phyloP scores from a whole-genome alignment of 2,113 vertebrate species.

The Thalassoma bifasciatum region DNA sequence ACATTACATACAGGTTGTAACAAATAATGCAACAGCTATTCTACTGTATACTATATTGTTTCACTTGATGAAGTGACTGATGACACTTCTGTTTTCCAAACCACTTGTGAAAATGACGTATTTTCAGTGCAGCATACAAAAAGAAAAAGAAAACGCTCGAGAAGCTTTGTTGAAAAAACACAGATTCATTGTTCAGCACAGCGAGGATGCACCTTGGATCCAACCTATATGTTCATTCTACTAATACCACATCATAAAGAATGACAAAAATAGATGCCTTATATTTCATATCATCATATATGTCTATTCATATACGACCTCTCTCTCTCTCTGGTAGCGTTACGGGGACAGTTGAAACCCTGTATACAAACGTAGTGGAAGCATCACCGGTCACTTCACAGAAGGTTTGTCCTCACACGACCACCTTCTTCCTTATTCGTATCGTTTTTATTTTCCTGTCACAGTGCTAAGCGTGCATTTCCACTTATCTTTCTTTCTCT shows the following conservation, averaged over 20 bases:
- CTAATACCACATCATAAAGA: slow-evolving; percentile 37
- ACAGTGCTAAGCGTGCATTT: slow-evolving; percentile 71
- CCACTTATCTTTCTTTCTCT: slow-evolving; percentile 35
- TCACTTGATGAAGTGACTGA: slow-evolving; percentile 80
- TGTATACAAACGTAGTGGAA: slow-evolving; percentile 78
- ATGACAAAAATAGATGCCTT: slow-evolving; percentile 74
- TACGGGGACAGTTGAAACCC: slow-evolving; percentile 76
- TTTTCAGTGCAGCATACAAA: slow-evolving; percentile 88
- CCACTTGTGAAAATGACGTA: slow-evolving; percentile 80
- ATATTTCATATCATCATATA: slow-evolving; percentile 51
- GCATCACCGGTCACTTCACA: slow-evolving; percentile 70
- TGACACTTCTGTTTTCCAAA: slow-evolving; percentile 84
- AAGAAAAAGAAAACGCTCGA: slow-evolving; percentile 64
- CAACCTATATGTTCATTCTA: slow-evolving; percentile 35
- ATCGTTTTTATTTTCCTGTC: slow-evolving; percentile 25
- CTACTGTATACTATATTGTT: slow-evolving; percentile 86
- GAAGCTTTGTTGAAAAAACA: slow-evolving; percentile 78
- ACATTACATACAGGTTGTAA: slow-evolving; percentile 93
- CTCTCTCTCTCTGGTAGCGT: slow-evolving; percentile 69
- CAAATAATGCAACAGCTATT: slow-evolving; percentile 91
- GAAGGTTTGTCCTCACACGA: slow-evolving; percentile 60
- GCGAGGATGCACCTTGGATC: slow-evolving; percentile 71
- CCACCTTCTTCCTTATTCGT: slow-evolving; percentile 51
- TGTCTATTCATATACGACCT: slow-evolving; percentile 65
- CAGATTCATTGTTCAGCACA: slow-evolving; percentile 83